phyloP scores from a whole-genome alignment of 2,113 vertebrate species.

The Melanerpes aurifrons region DNA sequence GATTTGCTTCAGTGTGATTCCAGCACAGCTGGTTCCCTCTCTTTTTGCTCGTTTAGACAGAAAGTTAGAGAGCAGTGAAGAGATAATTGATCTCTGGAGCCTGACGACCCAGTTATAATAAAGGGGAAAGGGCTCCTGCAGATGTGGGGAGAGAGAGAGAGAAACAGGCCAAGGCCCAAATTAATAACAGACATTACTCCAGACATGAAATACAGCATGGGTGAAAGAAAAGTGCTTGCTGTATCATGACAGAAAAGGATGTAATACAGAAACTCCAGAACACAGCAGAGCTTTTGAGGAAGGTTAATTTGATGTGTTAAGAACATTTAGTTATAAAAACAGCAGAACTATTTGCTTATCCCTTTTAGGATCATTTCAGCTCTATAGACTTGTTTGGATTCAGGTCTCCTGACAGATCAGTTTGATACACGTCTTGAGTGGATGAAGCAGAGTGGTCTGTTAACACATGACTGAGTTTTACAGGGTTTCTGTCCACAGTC shows the following conservation, averaged over 20 bases:
- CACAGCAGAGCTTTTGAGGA: conserved; percentile 5
- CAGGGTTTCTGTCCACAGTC: neutral
- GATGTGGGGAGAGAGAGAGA: conserved; percentile 49
- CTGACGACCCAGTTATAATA: conserved; percentile 47
- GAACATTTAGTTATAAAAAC: conserved; percentile 1
- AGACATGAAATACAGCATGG: conserved; percentile 9
- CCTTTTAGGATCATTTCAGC: neutral
- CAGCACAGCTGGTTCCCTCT: conserved; percentile 60
- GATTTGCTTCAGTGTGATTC: conserved; percentile 47
- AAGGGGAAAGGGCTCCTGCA: conserved; percentile 60
- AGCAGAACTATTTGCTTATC: neutral
- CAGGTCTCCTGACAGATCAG: neutral
- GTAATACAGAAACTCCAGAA: neutral
- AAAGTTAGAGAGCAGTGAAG: conserved; percentile 44
- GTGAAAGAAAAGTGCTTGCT: neutral
- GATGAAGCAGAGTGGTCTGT: neutral
- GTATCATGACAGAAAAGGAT: neutral
- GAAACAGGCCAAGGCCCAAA: conserved; percentile 51
- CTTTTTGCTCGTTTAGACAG: conserved; percentile 36
- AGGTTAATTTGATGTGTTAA: conserved; percentile 7
- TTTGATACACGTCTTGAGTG: neutral
- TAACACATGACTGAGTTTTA: neutral
- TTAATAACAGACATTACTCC: conserved; percentile 55
- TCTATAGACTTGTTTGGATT: neutral
- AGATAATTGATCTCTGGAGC: conserved; percentile 72